Percentiles rank a stretch among this genome's conserved stretches.
phyloP scores from a whole-genome alignment of 2,888 invertebrate species.

The Oeneis ivallda region DNA sequence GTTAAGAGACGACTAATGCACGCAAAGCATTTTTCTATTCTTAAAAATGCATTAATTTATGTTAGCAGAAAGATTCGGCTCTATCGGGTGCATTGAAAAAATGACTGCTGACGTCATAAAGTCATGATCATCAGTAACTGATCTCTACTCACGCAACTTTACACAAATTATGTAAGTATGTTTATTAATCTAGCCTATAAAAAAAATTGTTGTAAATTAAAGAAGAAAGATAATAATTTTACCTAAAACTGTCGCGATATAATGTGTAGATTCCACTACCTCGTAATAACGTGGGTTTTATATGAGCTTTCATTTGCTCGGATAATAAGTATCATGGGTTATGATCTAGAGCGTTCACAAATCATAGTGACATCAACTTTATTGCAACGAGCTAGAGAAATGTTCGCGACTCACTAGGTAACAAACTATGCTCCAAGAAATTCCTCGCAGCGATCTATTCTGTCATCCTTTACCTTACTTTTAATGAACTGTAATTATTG shows the following conservation, averaged over 20 bases:
- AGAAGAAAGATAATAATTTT: no score
- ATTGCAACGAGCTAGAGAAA: constrained; percentile 65
- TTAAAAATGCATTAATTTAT: no score
- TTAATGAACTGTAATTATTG: constrained; percentile 46
- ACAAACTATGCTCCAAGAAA: constrained; percentile 52
- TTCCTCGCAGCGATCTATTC: constrained; percentile 55
- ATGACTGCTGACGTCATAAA: background rate
- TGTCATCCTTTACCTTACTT: constrained; percentile 57
- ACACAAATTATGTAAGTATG: background rate
- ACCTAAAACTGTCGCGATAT: background rate
- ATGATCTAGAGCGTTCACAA: constrained; percentile 63
- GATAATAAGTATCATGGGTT: constrained; percentile 39
- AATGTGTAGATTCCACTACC: constrained; percentile 1
- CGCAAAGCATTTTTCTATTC: background rate
- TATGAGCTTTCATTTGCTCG: constrained; percentile 30
- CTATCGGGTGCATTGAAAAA: no score
- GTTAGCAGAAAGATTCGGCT: no score
- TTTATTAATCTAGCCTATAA: no score
- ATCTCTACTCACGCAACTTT: background rate
- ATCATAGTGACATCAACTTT: constrained; percentile 67
- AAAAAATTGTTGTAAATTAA: no score
- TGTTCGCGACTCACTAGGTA: constrained; percentile 49
- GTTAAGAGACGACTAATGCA: background rate
- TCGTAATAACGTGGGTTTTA: constrained; percentile 12
- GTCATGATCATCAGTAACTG: background rate